Conservation (phyloP, 2,113 vertebrate genomes). For the Stegastes partitus region DNA sequence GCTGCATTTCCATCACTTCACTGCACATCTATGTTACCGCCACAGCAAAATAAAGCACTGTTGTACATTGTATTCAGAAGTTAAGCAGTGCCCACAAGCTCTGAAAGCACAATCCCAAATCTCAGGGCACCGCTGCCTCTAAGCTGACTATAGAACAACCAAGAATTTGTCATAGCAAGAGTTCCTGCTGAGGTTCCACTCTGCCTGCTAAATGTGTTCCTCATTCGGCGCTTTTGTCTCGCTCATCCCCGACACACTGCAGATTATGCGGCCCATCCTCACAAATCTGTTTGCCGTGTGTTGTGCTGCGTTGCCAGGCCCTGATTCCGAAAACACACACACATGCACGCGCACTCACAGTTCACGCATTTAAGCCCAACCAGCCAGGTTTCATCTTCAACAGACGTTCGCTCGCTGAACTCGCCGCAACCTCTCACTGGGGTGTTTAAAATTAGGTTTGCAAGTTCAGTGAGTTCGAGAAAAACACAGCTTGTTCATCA, state of each 20-base stretch:
- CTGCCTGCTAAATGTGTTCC: constrained; percentile 38
- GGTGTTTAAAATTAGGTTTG: constrained; percentile 41
- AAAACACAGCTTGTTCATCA: neutral
- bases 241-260: constrained; percentile 52
- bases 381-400: constrained; percentile 35
- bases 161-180: constrained; percentile 24
- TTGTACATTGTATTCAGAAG: neutral
- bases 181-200: constrained; percentile 34
- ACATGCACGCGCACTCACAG: neutral
- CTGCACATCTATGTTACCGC: constrained; percentile 1
- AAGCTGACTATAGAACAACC: constrained; percentile 33
- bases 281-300: constrained; percentile 48
- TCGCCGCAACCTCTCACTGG: constrained; percentile 18
- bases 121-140: constrained; percentile 10
- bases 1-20: constrained; percentile 13
- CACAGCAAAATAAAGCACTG: neutral
- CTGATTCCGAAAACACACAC: constrained; percentile 14
- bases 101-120: constrained; percentile 8
- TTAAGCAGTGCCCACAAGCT: constrained; percentile 22
- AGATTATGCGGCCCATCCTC: constrained; percentile 52
- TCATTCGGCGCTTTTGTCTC: constrained; percentile 46
- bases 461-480: constrained; percentile 43
- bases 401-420: constrained; percentile 20
- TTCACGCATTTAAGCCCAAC: constrained; percentile 1
- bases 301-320: constrained; percentile 8